Base-by-base conservation (phyloP, 2,113 vertebrate species). In the Aldabrachelys gigantea region DNA sequence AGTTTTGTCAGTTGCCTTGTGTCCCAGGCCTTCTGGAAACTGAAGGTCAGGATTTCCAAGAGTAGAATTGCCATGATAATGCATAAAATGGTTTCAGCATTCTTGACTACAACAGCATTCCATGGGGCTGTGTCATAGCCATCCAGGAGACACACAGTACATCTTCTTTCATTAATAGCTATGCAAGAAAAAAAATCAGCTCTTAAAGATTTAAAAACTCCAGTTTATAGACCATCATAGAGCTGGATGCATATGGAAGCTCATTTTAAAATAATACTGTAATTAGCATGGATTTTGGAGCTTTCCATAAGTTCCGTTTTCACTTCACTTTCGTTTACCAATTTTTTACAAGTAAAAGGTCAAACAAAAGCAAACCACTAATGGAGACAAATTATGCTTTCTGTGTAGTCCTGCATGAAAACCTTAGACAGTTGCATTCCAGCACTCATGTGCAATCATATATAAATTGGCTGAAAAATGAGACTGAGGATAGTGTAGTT, bases 191-290 rank as follows among this genome's bases (percentile, higher is more conserved):
- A 85, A 69, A 80, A 8, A 90, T 84, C 22, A 11, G 2, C 5
- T 78, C 52, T 25, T 21, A 21, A 1, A 5, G 3, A 0, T 14
- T 24, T 24, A 41, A 50, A 10, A 38, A 0, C 1, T 1, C 1
- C 1, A 76, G 87, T 76, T 87, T 38, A 72, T 31, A 78, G 17
- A 86, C 83, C 93, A 47, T 10, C 44, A n/a, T 25, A 10, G 62
- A 72, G 80, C 52, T 41, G 85, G 41, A 53, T 13, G 65, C 13
- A 24, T n/a, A 47, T 38, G 25, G 31, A 89, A 84, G 3, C 7
- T 82, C 16, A 62, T 78, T 88, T 89, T 27, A 87, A 89, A 91
- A 84, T 53, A 35, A 87, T 13, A 54, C 53, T 54, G 21, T 54
- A 16, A 57, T n/a, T 31, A 76, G 47, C 35, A 49, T 90, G 19